These are phyloP conservation scores for Tetraneura akinire DNA, from an alignment of 1,140 invertebrate species.

Conservation along the genomic window DNA sequence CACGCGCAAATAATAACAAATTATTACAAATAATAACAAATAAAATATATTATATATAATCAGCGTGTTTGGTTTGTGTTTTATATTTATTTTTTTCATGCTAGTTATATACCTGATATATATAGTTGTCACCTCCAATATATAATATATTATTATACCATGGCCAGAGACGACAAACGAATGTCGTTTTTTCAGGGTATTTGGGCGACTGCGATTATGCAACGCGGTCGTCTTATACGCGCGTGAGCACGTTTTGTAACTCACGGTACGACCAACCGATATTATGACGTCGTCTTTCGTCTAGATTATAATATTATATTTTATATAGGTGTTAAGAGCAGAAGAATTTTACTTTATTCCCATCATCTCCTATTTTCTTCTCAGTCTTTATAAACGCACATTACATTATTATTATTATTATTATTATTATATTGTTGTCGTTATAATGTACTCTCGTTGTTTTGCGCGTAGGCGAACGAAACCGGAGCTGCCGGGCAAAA, in stretches of 20 bases:
- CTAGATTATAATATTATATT: not conserved
- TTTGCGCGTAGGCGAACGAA: slow-evolving; percentile 20
- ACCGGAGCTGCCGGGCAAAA: not conserved
- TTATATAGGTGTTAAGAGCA: slow-evolving; percentile 33
- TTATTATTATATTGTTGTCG: slow-evolving; percentile 9
- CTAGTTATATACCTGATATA: not conserved
- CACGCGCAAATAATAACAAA: not conserved
- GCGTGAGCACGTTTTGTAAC: too few relatives aligned
- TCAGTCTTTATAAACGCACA: not conserved
- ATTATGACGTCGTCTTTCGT: not conserved
- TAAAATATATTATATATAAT: slow-evolving; percentile 1
- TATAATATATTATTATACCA: too few relatives aligned
- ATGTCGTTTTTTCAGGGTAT: not conserved
- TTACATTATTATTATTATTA: not conserved
- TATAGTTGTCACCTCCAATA: not conserved
- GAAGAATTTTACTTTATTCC: too few relatives aligned
- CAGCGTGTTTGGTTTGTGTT: slow-evolving; percentile 15
- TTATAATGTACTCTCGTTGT: too few relatives aligned
- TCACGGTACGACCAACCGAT: not conserved
- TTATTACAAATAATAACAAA: not conserved
- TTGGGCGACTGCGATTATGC: too few relatives aligned
- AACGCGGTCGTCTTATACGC: too few relatives aligned
- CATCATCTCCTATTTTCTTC: too few relatives aligned
- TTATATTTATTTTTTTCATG: not conserved
- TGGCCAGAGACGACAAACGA: too few relatives aligned